These are phyloP conservation scores for Puma concolor DNA, from an alignment of 2,113 vertebrate species.

Conservation along the genomic window DNA sequence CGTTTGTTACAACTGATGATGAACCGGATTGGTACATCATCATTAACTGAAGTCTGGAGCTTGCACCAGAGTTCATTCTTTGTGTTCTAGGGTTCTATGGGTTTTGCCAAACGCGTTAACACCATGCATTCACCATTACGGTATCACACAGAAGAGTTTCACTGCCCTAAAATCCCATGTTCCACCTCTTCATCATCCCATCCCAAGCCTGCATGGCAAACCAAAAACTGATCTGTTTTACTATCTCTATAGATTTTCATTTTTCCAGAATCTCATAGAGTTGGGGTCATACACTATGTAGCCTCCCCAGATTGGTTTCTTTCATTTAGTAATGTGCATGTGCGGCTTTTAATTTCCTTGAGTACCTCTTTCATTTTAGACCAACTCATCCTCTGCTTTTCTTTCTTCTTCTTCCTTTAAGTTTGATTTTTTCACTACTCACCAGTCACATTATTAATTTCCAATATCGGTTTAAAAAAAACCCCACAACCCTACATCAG, in stretches of 20 bases:
- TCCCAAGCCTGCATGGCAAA: background rate
- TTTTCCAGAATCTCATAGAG: background rate
- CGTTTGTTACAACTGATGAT: background rate
- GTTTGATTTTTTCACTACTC: background rate
- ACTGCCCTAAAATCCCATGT: background rate
- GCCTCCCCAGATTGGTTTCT: background rate
- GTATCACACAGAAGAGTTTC: background rate
- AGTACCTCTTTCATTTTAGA: background rate
- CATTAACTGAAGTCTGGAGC: background rate
- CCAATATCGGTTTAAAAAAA: background rate
- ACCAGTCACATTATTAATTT: background rate
- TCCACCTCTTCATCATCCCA: background rate
- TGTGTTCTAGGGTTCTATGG: fast-evolving
- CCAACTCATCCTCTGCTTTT: background rate
- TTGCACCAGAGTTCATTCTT: background rate
- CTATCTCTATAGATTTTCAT: background rate
- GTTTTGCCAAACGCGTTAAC: background rate
- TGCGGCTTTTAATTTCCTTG: background rate
- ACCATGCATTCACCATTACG: background rate
- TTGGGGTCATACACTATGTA: fast-evolving
- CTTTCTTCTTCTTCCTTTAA: background rate
- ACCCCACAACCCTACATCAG: background rate
- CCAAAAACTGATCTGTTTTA: background rate
- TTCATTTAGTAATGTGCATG: background rate
- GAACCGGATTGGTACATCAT: background rate